phyloP scores from a whole-genome alignment of 2,888 invertebrate genomes.

The Polyploca ridens region DNA sequence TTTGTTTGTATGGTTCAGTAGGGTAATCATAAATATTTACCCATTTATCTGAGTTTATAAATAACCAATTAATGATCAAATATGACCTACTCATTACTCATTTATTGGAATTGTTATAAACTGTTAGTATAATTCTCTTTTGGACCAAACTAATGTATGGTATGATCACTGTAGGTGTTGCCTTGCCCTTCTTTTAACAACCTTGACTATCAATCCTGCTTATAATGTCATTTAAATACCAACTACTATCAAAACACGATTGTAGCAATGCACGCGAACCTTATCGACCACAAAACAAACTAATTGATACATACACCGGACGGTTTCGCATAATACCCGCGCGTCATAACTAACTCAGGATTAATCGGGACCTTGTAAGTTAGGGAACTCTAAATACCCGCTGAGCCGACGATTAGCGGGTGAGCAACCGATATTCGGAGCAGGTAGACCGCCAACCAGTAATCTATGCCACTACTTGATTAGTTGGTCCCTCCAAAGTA shows the following conservation, averaged over 20 bases:
- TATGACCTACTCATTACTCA: background rate
- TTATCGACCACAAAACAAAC: slow-evolving; percentile 15
- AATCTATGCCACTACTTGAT: slow-evolving; percentile 20
- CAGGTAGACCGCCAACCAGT: slow-evolving; percentile 15
- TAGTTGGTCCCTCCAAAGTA: slow-evolving; percentile 16
- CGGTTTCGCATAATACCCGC: slow-evolving; percentile 21
- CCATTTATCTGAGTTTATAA: background rate
- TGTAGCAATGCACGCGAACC: background rate
- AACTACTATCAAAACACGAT: background rate
- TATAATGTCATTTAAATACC: background rate
- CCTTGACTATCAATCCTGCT: background rate
- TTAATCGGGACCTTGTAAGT: slow-evolving; percentile 25
- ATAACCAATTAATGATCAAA: background rate
- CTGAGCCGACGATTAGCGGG: slow-evolving; percentile 20
- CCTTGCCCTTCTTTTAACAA: background rate
- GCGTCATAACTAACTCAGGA: slow-evolving; percentile 24
- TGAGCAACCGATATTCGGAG: slow-evolving; percentile 17
- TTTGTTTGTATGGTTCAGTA: slow-evolving; percentile 5
- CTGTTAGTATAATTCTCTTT: too few species aligned
- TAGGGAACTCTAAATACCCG: slow-evolving; percentile 18
- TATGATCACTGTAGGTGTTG: too few species aligned
- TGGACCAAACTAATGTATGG: too few species aligned
- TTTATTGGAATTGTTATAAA: too few species aligned
- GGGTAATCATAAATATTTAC: background rate
- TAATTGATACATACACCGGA: slow-evolving; percentile 3